These are phyloP conservation scores for Pangasius sanitwongsei DNA, from an alignment of 2,797 vertebrate genomes.

Conservation along the genomic window DNA sequence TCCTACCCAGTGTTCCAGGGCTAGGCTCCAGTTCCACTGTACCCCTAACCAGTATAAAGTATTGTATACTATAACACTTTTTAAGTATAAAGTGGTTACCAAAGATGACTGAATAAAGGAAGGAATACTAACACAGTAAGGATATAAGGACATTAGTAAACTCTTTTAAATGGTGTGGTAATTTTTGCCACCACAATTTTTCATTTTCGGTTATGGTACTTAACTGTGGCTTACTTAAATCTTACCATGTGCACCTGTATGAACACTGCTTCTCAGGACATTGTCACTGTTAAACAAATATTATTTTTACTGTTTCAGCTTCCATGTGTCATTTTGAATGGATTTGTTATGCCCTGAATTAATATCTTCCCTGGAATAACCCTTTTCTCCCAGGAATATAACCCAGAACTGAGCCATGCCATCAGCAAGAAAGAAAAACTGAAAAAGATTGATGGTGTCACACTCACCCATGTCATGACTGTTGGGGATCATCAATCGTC, in stretches of 20 bases:
- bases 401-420: slow-evolving; percentile 85
- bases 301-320: neutral
- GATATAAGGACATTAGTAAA: neutral
- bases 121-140: neutral
- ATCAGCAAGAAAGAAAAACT: slow-evolving; percentile 86
- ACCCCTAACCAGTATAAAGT: neutral
- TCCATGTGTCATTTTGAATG: neutral
- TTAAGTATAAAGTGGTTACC: neutral
- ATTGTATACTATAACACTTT: neutral
- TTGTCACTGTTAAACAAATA: neutral
- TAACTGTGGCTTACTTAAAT: neutral
- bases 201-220: neutral
- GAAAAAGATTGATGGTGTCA: slow-evolving; percentile 83
- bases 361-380: neutral
- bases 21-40: neutral
- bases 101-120: neutral
- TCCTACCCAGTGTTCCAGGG: neutral
- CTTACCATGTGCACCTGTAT: neutral
- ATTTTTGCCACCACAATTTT: neutral
- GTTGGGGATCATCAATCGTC: slow-evolving; percentile 69
- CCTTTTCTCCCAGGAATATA: slow-evolving; percentile 84
- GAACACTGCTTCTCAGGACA: neutral
- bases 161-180: neutral
- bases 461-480: slow-evolving; percentile 75
- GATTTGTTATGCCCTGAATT: neutral